These are phyloP conservation scores for Casuarius casuarius DNA, from an alignment of 2,113 vertebrate species.

Conservation along the genomic window DNA sequence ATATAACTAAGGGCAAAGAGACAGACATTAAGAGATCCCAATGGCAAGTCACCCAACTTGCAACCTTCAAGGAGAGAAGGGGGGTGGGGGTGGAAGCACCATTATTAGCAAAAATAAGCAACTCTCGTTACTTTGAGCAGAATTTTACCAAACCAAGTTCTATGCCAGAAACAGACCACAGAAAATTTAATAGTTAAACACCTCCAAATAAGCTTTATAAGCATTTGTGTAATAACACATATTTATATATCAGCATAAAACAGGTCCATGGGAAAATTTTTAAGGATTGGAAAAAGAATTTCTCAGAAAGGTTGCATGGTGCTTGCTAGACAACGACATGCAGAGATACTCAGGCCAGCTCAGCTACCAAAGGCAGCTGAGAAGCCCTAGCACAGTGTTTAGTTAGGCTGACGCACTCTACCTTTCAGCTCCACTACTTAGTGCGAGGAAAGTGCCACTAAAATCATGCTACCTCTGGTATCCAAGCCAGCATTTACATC, in stretches of 20 bases:
- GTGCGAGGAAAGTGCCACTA: not conserved
- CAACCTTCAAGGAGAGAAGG: not conserved
- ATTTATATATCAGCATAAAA: not conserved
- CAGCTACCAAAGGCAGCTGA: not conserved
- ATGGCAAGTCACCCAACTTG: not conserved
- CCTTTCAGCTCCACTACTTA: not conserved
- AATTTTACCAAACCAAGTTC: not conserved
- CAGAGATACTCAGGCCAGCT: not conserved
- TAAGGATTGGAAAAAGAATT: not conserved
- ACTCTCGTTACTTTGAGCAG: not conserved
- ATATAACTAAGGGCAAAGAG: not conserved
- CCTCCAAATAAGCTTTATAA: not conserved
- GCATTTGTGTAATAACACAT: not conserved
- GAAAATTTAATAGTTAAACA: not conserved
- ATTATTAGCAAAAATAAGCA: not conserved
- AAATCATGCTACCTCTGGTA: fast-evolving
- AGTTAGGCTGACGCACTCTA: not conserved
- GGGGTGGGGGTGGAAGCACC: not conserved
- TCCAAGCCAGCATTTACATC: not conserved
- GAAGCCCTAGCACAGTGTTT: not conserved
- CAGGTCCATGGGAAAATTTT: not conserved
- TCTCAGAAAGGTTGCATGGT: not conserved
- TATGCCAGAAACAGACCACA: not conserved
- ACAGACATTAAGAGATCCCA: not conserved
- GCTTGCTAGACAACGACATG: not conserved